Conservation (phyloP, 1,140 invertebrate genomes). For the Aethina tumida region DNA sequence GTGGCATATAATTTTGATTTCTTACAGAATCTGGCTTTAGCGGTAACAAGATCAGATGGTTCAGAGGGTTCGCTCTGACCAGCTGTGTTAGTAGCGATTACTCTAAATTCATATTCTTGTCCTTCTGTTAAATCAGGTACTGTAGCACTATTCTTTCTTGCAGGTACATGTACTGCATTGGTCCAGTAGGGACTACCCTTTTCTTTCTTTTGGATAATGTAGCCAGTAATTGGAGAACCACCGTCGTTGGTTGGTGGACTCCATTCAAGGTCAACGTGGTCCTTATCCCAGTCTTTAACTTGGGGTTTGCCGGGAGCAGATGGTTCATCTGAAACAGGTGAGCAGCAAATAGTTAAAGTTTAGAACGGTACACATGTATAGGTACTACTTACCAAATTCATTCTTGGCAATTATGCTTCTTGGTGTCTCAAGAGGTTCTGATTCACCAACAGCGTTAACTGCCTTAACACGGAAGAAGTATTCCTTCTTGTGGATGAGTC, state of each 20-base stretch:
- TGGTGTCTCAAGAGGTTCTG: constrained; percentile 76
- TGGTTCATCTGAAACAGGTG: constrained; percentile 63
- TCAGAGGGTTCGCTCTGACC: constrained; percentile 93
- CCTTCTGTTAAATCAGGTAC: constrained; percentile 86
- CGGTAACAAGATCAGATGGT: constrained; percentile 78
- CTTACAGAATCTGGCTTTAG: constrained; percentile 73
- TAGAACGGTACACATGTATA: background rate
- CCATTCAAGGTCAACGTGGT: constrained; percentile 88
- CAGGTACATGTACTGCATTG: constrained; percentile 78
- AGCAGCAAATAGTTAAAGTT: background rate
- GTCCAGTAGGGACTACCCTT: constrained; percentile 84
- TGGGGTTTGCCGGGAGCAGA: constrained; percentile 81
- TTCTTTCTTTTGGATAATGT: constrained; percentile 93
- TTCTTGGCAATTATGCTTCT: constrained; percentile 89
- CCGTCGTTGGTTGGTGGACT: constrained; percentile 76
- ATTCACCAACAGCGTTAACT: constrained; percentile 91
- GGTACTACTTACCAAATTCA: constrained; percentile 55
- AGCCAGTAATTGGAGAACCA: constrained; percentile 85
- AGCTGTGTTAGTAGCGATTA: constrained; percentile 90
- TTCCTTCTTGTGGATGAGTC: constrained; percentile 86
- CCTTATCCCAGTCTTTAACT: constrained; percentile 85
- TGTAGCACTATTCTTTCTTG: constrained; percentile 62
- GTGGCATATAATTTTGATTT: constrained; percentile 1
- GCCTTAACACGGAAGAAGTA: constrained; percentile 88
- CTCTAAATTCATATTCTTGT: constrained; percentile 93